phyloP scores from a whole-genome alignment of 2,797 vertebrate species.

The Acipenser transmontanus region DNA sequence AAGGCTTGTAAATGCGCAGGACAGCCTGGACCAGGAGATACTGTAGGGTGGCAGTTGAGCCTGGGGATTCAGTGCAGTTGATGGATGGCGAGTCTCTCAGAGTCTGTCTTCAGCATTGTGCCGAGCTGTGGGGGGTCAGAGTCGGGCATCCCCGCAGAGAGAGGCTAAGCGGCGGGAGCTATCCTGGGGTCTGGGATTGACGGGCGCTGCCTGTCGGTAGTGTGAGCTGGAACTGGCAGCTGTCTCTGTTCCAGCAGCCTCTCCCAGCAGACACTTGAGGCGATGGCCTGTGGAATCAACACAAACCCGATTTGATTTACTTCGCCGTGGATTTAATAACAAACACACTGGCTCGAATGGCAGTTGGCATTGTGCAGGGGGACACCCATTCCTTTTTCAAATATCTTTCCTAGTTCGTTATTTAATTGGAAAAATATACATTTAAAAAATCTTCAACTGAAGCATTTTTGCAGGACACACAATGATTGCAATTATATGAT shows the following conservation, averaged over 20 bases:
- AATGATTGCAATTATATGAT: too few species aligned
- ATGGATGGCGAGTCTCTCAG: too few species aligned
- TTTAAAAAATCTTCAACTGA: too few species aligned
- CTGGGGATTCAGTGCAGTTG: too few species aligned
- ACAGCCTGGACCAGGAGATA: too few species aligned
- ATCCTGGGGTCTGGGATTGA: slow-evolving; percentile 19
- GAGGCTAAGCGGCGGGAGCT: slow-evolving; percentile 3
- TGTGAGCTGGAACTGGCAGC: background rate
- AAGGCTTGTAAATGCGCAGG: too few species aligned
- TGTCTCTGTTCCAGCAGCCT: slow-evolving; percentile 16
- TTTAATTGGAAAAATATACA: too few species aligned
- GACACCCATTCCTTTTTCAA: slow-evolving; percentile 8
- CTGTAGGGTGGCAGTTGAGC: too few species aligned
- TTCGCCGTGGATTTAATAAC: slow-evolving; percentile 10
- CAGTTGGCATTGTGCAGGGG: background rate
- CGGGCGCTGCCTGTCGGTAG: slow-evolving; percentile 22
- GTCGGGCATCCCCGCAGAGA: slow-evolving; percentile 14
- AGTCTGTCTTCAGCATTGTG: too few species aligned
- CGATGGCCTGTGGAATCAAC: background rate
- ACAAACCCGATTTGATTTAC: slow-evolving; percentile 2
- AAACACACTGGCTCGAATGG: background rate
- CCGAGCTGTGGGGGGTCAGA: slow-evolving; percentile 16
- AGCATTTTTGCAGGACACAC: too few species aligned
- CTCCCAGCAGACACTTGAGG: background rate
- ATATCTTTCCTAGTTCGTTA: background rate